Evolutionary conservation across 2,113 vertebrate species (phyloP), one percentile per base, ranked within the genome.

Genomic region (Pelvicachromis taeniatus): DNA sequence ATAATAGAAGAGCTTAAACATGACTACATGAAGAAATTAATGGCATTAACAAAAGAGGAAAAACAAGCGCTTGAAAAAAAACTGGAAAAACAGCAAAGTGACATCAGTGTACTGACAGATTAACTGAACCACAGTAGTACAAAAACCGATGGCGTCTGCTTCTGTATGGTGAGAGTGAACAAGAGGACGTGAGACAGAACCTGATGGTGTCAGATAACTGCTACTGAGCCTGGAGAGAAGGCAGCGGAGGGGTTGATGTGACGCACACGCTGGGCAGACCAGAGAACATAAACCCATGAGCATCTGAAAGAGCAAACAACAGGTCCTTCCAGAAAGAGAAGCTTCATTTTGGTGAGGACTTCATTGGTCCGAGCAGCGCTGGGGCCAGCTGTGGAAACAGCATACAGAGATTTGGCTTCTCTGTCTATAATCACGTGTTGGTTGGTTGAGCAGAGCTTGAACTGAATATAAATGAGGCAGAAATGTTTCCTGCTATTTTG

Each of bases 21-120:
- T 29, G 54, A 9, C 55, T 56, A 26, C 12, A 0, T 56, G 55
- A 29, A 16, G 23, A 56, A 29, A 58, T 29, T 2, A 0, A 9
- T 29, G 23, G 23, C 55, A 29, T 58, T 29, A 58, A 58, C 54
- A 56, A 26, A 56, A 56, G 54, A 26, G n/a, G 2, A 58, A 58
- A 58, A 5, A 16, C 55, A 58, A 31, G 1, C 4, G 29, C 55
- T 1, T 58, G 54, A 56, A 1, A 29, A 58, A 35, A 58, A 58
- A 16, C 9, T 58, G 16, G 4, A 16, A 58, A 31, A 58, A 29
- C 8, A 56, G 7, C 7, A 56, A 56, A 56, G 12, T 5, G 55
- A 29, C 26, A 26, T 56, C 23, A 29, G 1, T 56, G 7, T 2
- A 33, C 31, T 33, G 31, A 4, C 23, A 56, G 54, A 56, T 56